Percentiles rank a stretch among this genome's conserved stretches.
These are phyloP conservation scores for Crotophaga sulcirostris DNA, from an alignment of 2,113 vertebrate species.

Conservation along the genomic window DNA sequence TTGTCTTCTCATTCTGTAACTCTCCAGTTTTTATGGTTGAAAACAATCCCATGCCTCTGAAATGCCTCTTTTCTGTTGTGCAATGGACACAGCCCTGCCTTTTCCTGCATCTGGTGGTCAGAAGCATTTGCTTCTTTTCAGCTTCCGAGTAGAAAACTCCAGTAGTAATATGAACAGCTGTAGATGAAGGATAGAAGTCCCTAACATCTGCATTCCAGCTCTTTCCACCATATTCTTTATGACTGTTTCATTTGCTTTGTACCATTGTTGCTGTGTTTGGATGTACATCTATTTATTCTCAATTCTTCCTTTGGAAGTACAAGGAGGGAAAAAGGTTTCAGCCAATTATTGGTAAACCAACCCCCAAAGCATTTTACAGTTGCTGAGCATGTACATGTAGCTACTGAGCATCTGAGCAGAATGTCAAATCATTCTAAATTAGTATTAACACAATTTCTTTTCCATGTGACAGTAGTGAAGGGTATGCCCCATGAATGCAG, in stretches of 20 bases:
- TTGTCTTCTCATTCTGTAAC: background rate
- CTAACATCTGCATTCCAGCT: conserved; percentile 1
- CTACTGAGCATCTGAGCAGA: background rate
- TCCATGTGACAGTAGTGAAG: background rate
- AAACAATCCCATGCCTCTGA: background rate
- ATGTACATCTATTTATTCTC: background rate
- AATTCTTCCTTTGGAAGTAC: background rate
- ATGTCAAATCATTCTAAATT: background rate
- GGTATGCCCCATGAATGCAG: background rate
- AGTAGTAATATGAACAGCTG: background rate
- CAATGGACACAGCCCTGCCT: background rate
- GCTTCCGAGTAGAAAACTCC: background rate
- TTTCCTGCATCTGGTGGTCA: conserved; percentile 41
- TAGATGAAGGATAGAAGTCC: background rate
- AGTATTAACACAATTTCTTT: background rate
- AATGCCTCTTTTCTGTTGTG: background rate
- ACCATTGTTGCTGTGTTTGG: background rate
- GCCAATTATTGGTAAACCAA: background rate
- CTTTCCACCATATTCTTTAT: background rate
- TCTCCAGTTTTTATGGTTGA: background rate
- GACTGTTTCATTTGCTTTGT: background rate
- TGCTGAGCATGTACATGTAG: background rate
- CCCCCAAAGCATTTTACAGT: background rate
- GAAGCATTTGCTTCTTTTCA: conserved; percentile 18
- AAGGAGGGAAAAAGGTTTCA: background rate